Evolutionary conservation across 1,140 invertebrate genomes (phyloP).

Genomic region (Calliopsis andreniformis): DNA sequence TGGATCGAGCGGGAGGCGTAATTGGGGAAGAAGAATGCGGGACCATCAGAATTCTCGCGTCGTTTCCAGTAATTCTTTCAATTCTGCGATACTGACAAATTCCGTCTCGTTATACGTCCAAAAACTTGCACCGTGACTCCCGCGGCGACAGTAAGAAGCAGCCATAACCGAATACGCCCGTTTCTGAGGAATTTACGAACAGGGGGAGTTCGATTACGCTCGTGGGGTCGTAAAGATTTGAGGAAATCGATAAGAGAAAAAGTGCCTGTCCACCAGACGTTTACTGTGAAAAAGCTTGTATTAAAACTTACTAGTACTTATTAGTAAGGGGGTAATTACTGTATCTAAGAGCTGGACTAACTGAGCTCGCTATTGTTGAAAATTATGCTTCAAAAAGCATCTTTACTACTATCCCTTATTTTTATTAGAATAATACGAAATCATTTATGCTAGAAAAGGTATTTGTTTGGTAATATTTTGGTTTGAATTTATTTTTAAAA

Average conservation of each 20-base stretch:
- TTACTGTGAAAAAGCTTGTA: too few relatives aligned
- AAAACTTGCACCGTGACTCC: conserved; percentile 29
- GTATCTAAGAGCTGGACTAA: too few relatives aligned
- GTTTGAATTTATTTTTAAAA: too few relatives aligned
- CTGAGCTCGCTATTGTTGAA: too few relatives aligned
- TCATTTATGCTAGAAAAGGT: too few relatives aligned
- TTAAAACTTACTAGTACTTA: too few relatives aligned
- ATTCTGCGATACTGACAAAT: conserved; percentile 50
- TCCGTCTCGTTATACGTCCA: conserved; percentile 35
- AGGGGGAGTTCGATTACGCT: background rate
- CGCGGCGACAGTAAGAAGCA: conserved; percentile 29
- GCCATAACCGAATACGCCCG: conserved; percentile 35
- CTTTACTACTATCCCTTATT: too few relatives aligned
- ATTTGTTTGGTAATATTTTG: too few relatives aligned
- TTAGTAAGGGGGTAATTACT: too few relatives aligned
- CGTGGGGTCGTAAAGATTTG: background rate
- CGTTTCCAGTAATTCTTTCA: conserved; percentile 39
- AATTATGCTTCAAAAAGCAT: too few relatives aligned
- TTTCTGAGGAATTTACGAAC: conserved; percentile 30
- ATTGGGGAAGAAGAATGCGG: conserved; percentile 47
- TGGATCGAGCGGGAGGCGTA: conserved; percentile 1
- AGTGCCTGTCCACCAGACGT: too few relatives aligned
- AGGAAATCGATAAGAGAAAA: background rate
- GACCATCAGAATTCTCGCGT: conserved; percentile 29
- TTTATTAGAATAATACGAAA: too few relatives aligned